Evolutionary conservation across 2,113 vertebrate species (phyloP).

Genomic region (Halcyon senegalensis): DNA sequence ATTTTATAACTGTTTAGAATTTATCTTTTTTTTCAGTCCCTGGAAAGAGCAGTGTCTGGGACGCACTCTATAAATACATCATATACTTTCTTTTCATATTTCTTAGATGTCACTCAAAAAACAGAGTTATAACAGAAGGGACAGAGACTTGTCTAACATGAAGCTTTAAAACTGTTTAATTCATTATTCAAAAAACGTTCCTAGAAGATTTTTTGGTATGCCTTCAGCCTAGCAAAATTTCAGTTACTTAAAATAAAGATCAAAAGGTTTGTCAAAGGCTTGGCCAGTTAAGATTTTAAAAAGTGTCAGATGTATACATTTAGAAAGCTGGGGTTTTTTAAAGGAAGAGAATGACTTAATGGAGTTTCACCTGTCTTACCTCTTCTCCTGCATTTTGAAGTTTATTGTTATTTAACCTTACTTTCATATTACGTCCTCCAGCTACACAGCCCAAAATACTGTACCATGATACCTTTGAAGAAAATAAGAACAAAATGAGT

Average conservation of each 20-base stretch:
- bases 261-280: neutral
- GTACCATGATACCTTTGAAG: constrained; percentile 89
- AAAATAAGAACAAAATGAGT: neutral
- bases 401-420: constrained; percentile 84
- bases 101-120: neutral
- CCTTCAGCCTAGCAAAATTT: neutral
- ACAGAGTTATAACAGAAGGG: neutral
- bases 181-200: neutral
- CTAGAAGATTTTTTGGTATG: neutral
- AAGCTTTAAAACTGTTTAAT: neutral
- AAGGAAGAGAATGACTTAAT: neutral
- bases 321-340: neutral
- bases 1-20: neutral
- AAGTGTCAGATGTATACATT: neutral
- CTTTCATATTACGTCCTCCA: constrained; percentile 82
- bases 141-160: neutral
- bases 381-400: constrained; percentile 86
- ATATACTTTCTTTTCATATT: neutral
- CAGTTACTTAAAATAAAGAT: neutral
- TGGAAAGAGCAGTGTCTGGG: neutral
- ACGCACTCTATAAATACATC: neutral
- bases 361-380: constrained; percentile 73
- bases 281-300: neutral
- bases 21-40: neutral
- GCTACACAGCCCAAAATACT: constrained; percentile 83